phyloP scores from a whole-genome alignment of 2,113 vertebrate species.

The Penelope pileata region DNA sequence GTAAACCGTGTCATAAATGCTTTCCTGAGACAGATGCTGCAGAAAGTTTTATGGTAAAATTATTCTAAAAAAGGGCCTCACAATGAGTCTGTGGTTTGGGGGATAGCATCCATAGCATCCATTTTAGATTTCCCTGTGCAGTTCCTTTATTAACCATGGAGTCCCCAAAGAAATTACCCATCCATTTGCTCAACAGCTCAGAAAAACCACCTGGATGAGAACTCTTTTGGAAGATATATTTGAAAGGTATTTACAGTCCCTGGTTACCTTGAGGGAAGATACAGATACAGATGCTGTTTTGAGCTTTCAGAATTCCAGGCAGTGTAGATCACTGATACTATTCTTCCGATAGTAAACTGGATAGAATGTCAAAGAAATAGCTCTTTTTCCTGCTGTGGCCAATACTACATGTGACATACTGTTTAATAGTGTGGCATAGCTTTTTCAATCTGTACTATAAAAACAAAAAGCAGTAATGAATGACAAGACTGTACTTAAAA shows the following conservation, averaged over 20 bases:
- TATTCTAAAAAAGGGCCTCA: background rate
- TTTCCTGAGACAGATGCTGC: background rate
- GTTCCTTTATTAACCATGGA: background rate
- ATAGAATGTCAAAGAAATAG: background rate
- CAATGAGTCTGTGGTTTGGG: background rate
- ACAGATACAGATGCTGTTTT: background rate
- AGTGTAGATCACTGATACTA: background rate
- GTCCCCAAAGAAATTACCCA: background rate
- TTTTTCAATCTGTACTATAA: background rate
- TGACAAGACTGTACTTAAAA: background rate
- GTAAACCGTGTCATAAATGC: background rate
- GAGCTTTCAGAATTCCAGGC: background rate
- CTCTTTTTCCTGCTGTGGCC: background rate
- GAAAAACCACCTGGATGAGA: background rate
- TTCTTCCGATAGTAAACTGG: background rate
- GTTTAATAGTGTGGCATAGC: background rate
- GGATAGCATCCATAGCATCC: background rate
- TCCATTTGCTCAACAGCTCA: slow-evolving; percentile 5
- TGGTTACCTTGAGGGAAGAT: background rate
- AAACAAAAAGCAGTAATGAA: background rate
- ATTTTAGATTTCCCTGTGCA: background rate
- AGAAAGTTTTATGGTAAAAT: background rate
- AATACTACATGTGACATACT: background rate
- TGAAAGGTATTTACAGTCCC: background rate
- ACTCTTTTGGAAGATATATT: background rate